Percentiles rank a stretch among this genome's conserved stretches.
Conservation (phyloP, 2,797 vertebrate species). For the Knipowitschia caucasica region DNA sequence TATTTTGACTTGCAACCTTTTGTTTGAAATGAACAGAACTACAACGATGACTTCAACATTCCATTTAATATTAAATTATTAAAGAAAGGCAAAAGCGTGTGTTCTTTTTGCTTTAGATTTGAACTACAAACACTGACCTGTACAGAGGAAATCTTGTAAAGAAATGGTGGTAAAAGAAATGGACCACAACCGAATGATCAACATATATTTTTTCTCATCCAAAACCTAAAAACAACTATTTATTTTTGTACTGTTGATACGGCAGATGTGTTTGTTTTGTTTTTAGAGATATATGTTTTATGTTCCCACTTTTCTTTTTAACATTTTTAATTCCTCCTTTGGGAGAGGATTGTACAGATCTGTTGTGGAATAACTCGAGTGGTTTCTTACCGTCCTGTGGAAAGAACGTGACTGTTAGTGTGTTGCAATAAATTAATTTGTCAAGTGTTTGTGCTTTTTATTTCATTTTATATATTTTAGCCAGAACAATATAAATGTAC, state of each 20-base stretch:
- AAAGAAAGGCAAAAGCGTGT: conserved; percentile 17
- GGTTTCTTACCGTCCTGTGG: conserved; percentile 70
- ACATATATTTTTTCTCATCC: conserved; percentile 17
- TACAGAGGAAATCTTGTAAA: conserved; percentile 54
- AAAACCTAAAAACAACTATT: conserved; percentile 52
- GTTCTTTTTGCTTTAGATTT: conserved; percentile 27
- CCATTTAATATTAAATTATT: conserved; percentile 40
- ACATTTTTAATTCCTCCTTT: conserved; percentile 39
- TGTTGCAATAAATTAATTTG: conserved; percentile 76
- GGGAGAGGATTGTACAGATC: conserved; percentile 54
- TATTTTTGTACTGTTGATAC: conserved; percentile 65
- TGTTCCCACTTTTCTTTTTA: conserved; percentile 28
- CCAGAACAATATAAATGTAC: no score
- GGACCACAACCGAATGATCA: conserved; percentile 25
- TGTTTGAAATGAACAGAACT: conserved; percentile 27
- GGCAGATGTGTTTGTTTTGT: conserved; percentile 25
- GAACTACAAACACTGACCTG: conserved; percentile 36
- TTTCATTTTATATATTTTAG: not conserved
- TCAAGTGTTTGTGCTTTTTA: conserved; percentile 34
- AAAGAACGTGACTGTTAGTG: conserved; percentile 70
- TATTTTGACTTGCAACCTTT: conserved; percentile 41
- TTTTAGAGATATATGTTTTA: conserved; percentile 31
- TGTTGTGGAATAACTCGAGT: conserved; percentile 45
- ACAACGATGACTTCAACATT: conserved; percentile 52
- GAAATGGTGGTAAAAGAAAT: conserved; percentile 30